Evolutionary conservation across 2,888 invertebrate genomes (phyloP).

Genomic region (Amphiduros pacificus): DNA sequence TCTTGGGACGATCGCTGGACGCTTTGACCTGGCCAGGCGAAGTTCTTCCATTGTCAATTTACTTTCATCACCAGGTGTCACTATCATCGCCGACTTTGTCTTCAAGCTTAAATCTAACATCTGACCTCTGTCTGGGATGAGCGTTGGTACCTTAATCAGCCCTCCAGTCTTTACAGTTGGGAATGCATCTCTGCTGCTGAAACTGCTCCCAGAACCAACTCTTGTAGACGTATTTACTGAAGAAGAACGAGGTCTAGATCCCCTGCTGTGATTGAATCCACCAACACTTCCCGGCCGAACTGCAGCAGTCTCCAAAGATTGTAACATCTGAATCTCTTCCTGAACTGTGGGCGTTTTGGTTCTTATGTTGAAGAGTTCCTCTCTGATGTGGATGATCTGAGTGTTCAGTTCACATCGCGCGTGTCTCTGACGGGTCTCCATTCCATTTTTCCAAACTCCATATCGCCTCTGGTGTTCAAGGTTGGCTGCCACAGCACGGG

Average conservation of each 20-base stretch:
- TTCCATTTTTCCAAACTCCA: not conserved
- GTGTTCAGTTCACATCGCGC: slow-evolving; percentile 9
- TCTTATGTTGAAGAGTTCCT: slow-evolving; percentile 7
- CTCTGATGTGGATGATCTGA: slow-evolving; percentile 8
- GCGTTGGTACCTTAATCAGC: too few species aligned
- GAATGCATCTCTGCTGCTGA: too few species aligned
- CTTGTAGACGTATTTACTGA: too few species aligned
- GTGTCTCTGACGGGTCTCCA: slow-evolving; percentile 1
- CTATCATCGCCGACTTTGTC: not conserved
- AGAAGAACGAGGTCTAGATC: too few species aligned
- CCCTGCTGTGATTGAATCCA: too few species aligned
- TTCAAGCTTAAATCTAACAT: not conserved
- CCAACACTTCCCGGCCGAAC: too few species aligned
- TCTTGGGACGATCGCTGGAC: not conserved
- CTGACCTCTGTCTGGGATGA: not conserved
- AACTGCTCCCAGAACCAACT: too few species aligned
- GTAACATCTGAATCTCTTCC: too few species aligned
- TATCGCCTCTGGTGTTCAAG: slow-evolving; percentile 5
- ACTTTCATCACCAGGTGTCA: not conserved
- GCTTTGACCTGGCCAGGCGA: too few species aligned
- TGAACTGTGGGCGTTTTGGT: slow-evolving; percentile 1
- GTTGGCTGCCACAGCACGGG: slow-evolving; percentile 7
- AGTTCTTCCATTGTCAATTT: too few species aligned
- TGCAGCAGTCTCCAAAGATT: too few species aligned
- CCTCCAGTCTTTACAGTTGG: too few species aligned